Percentiles rank a stretch among this genome's conserved stretches.
These are phyloP conservation scores for Chloroceryle aenea DNA, from an alignment of 2,113 vertebrate species.

Conservation along the genomic window DNA sequence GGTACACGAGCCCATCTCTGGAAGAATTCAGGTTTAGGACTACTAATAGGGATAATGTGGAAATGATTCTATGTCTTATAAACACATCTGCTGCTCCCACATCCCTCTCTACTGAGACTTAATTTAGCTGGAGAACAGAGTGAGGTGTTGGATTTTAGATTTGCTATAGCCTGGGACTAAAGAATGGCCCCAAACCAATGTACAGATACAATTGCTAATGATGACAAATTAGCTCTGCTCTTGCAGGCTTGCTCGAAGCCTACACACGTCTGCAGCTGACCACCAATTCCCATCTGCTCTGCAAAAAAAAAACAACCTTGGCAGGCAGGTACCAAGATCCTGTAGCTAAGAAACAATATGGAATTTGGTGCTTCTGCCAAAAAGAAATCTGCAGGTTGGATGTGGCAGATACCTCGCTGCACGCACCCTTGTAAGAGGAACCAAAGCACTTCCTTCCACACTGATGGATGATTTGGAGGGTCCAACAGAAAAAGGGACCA, in stretches of 20 bases:
- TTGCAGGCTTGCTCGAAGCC: background rate
- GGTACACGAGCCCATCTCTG: background rate
- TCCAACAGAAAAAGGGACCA: background rate
- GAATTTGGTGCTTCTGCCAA: background rate
- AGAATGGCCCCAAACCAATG: background rate
- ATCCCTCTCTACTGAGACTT: background rate
- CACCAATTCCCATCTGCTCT: background rate
- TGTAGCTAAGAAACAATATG: background rate
- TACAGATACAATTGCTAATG: background rate
- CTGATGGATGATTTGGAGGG: background rate
- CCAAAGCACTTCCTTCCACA: background rate
- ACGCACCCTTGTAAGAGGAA: background rate
- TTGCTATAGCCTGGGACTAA: background rate
- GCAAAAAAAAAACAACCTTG: background rate
- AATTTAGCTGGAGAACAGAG: background rate
- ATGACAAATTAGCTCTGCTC: background rate
- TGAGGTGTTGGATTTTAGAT: background rate
- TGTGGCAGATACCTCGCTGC: background rate
- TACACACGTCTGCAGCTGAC: background rate
- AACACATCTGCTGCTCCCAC: background rate
- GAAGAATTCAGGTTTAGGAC: background rate
- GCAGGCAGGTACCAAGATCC: background rate
- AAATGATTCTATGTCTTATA: background rate
- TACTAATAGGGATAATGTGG: background rate
- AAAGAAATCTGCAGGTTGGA: background rate